phyloP scores from a whole-genome alignment of 1,140 invertebrate species.

The Zaprionus africanus region DNA sequence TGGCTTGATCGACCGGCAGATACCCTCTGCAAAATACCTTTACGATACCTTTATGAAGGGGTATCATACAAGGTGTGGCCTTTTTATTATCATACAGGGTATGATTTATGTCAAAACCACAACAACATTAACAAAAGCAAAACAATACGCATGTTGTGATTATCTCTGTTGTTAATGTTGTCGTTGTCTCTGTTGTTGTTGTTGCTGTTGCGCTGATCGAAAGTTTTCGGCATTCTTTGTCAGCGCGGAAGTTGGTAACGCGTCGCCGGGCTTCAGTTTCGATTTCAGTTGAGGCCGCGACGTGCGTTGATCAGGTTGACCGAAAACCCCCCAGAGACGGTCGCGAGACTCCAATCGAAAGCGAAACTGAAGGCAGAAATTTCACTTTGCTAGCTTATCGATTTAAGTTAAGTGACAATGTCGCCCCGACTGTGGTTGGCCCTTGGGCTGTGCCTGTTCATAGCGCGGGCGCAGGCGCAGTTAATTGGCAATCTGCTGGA shows the following conservation, averaged over 20 bases:
- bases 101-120: constrained; percentile 3
- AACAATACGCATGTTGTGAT: constrained; percentile 37
- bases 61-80: neutral
- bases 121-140: constrained; percentile 24
- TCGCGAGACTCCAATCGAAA: neutral
- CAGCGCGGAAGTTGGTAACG: constrained; percentile 61
- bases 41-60: neutral
- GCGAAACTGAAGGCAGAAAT: constrained; percentile 31
- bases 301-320: constrained; percentile 60
- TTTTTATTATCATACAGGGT: constrained; percentile 11
- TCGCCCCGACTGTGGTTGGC: constrained; percentile 45
- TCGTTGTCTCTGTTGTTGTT: constrained; percentile 30
- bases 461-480: constrained; percentile 57
- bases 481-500: constrained; percentile 71
- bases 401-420: constrained; percentile 29
- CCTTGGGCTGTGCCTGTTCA: constrained; percentile 59
- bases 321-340: constrained; percentile 25
- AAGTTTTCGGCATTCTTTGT: constrained; percentile 79
- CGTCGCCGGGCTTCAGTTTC: constrained; percentile 38
- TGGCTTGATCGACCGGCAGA: constrained; percentile 3
- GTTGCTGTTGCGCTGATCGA: constrained; percentile 61
- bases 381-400: constrained; percentile 54
- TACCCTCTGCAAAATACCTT: neutral
- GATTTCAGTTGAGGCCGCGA: constrained; percentile 64
- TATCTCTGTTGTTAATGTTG: constrained; percentile 26